phyloP scores from a whole-genome alignment of 2,888 invertebrate species.

The Lampropteryx suffumata region DNA sequence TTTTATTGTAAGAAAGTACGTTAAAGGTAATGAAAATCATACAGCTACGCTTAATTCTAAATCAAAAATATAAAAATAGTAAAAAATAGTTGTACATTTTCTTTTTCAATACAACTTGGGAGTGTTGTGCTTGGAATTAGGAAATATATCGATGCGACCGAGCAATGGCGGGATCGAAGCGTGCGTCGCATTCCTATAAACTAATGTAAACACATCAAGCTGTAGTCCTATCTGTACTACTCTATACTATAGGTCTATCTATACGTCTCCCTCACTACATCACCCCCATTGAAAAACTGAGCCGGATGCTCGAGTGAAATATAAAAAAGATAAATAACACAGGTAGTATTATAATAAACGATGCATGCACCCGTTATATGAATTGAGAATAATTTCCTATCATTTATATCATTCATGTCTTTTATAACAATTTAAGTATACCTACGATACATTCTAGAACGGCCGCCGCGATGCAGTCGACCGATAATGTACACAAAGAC shows the following conservation, averaged over 20 bases:
- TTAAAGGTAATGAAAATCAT: slow-evolving; percentile 74
- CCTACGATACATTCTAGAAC: slow-evolving; percentile 76
- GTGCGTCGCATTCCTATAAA: slow-evolving; percentile 9
- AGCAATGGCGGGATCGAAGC: slow-evolving; percentile 15
- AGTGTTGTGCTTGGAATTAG: slow-evolving; percentile 66
- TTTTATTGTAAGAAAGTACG: slow-evolving; percentile 74
- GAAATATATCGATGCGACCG: slow-evolving; percentile 25
- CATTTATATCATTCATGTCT: slow-evolving; percentile 77
- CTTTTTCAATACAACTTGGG: slow-evolving; percentile 68
- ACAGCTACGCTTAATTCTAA: slow-evolving; percentile 81
- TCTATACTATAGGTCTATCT: slow-evolving; percentile 32
- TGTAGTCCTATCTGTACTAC: slow-evolving; percentile 36
- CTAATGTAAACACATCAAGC: slow-evolving; percentile 43
- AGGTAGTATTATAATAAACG: slow-evolving; percentile 71
- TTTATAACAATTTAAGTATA: slow-evolving; percentile 79
- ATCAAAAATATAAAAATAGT: slow-evolving; percentile 82
- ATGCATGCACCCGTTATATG: slow-evolving; percentile 81
- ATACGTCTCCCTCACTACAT: slow-evolving; percentile 44
- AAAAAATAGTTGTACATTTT: slow-evolving; percentile 80
- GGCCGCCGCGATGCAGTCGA: slow-evolving; percentile 64
- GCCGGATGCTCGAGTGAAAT: slow-evolving; percentile 74
- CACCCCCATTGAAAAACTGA: slow-evolving; percentile 76
- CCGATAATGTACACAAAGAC: slow-evolving; percentile 80
- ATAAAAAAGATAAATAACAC: slow-evolving; percentile 83
- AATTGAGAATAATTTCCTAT: slow-evolving; percentile 80